Evolutionary conservation across 2,888 invertebrate genomes (phyloP), one percentile per base, ranked within the genome.

Genomic region (Dicyrtomina minuta): DNA sequence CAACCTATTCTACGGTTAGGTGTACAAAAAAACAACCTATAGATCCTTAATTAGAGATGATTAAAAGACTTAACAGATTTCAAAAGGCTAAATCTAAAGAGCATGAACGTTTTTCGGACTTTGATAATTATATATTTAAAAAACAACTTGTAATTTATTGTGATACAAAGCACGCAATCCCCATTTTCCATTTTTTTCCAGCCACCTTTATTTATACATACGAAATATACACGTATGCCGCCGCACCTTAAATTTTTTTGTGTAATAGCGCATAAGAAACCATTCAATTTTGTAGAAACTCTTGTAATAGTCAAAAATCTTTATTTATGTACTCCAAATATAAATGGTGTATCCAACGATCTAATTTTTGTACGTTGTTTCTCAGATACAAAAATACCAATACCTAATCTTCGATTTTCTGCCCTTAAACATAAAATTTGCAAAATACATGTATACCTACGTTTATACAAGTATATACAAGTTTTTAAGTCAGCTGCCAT

Each of bases 71-170:
- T 33, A 58, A 60, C 20, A 5, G 22, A 60, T 43, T 60, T 60
- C 44, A 60, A 60, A 60, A 60, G 60, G 60, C 60, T 60, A 60
- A 43, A 22, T 44, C 39, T 60, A 39, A 41, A 60, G 60, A 60
- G 60, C 60, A 60, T 60, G 60, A 60, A 41, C 60, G 60, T 60
- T 60, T 33, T 41, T 60, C 60, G 60, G 44, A 60, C 44, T 58
- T 39, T 60, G 41, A 44, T 43, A 43, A n/a, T n/a, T n/a, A n/a
- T n/a, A n/a, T n/a, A n/a, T n/a, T n/a, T 26, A 58, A 33, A 39
- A 39, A 33, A n/a, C 41, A 60, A 60, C 60, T 60, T 60, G 60
- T 60, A 60, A 60, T 60, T 60, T 60, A 60, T 60, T 60, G 60
- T 60, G 60, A 60, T 60, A 60, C 22, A 22, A 33, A 56, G 26